Conservation (phyloP, 2,797 vertebrate species). For the Sebastes matsubarae region DNA sequence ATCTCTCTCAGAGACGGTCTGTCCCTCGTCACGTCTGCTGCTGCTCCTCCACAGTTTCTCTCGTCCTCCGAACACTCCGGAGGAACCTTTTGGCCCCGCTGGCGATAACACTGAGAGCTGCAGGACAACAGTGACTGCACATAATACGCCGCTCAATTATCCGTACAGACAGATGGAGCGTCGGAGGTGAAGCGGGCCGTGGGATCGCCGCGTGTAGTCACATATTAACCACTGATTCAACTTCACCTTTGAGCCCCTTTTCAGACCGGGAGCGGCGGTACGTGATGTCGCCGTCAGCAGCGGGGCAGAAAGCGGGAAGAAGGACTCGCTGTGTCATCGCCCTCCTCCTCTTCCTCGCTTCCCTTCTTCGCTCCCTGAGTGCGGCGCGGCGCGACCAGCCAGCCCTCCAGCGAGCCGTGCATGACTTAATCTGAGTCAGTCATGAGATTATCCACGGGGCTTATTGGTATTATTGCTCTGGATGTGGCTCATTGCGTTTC, state of each 20-base stretch:
- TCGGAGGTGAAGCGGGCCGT: constrained; percentile 58
- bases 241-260: constrained; percentile 58
- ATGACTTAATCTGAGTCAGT: constrained; percentile 80
- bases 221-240: constrained; percentile 66
- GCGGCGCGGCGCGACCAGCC: constrained; percentile 28
- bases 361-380: background rate
- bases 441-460: constrained; percentile 79
- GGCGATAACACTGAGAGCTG: constrained; percentile 27
- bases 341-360: background rate
- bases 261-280: too few relatives aligned
- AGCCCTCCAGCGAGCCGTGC: constrained; percentile 55
- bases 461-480: constrained; percentile 81
- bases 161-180: constrained; percentile 52
- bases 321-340: constrained; percentile 4
- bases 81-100: constrained; percentile 39
- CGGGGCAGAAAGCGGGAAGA: constrained; percentile 24
- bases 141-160: constrained; percentile 58
- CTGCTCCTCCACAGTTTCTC: background rate
- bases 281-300: background rate
- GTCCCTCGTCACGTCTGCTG: background rate
- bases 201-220: constrained; percentile 53
- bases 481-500: constrained; percentile 78
- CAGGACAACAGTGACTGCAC: constrained; percentile 55
- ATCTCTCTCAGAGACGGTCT: background rate
- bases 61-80: background rate